Evolutionary conservation across 2,888 invertebrate genomes (phyloP).

Genomic region (Diachrysia chrysitis): DNA sequence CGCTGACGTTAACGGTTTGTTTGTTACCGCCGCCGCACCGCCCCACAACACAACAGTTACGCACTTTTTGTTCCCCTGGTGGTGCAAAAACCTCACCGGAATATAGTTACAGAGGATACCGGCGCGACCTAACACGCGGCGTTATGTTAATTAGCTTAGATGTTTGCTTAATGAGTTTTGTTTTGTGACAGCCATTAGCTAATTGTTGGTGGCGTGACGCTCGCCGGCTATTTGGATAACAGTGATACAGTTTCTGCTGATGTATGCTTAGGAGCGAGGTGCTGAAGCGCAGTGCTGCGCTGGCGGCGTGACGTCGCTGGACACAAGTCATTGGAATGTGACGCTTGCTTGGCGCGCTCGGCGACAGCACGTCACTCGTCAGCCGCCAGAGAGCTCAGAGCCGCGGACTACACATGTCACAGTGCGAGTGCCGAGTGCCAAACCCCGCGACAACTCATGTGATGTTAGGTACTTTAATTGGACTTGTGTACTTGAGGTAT

Average conservation of each 20-base stretch:
- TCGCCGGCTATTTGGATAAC: slow-evolving; percentile 28
- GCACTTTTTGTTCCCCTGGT: slow-evolving; percentile 60
- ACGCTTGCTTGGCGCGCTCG: slow-evolving; percentile 19
- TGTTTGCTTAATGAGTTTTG: slow-evolving; percentile 64
- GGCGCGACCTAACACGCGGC: slow-evolving; percentile 28
- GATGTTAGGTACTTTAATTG: slow-evolving; percentile 43
- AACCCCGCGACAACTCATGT: slow-evolving; percentile 15
- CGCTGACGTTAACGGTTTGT: slow-evolving; percentile 74
- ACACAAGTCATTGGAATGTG: slow-evolving; percentile 15
- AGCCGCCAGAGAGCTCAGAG: slow-evolving; percentile 16
- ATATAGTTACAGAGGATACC: slow-evolving; percentile 66
- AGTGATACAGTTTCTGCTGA: slow-evolving; percentile 14
- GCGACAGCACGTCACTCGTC: slow-evolving; percentile 23
- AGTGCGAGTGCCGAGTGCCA: slow-evolving; percentile 20
- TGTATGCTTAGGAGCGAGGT: too few species aligned
- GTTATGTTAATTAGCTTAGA: slow-evolving; percentile 65
- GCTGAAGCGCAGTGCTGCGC: too few species aligned
- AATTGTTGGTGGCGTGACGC: slow-evolving; percentile 55
- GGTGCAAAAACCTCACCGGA: slow-evolving; percentile 41
- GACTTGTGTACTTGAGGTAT: slow-evolving; percentile 13
- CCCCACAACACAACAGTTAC: slow-evolving; percentile 48
- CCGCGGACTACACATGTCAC: not conserved
- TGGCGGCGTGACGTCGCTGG: not conserved
- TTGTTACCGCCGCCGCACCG: slow-evolving; percentile 50
- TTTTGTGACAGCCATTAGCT: slow-evolving; percentile 63